These are phyloP conservation scores for Hyposoter didymator DNA, from an alignment of 2,888 invertebrate species.

Conservation along the genomic window DNA sequence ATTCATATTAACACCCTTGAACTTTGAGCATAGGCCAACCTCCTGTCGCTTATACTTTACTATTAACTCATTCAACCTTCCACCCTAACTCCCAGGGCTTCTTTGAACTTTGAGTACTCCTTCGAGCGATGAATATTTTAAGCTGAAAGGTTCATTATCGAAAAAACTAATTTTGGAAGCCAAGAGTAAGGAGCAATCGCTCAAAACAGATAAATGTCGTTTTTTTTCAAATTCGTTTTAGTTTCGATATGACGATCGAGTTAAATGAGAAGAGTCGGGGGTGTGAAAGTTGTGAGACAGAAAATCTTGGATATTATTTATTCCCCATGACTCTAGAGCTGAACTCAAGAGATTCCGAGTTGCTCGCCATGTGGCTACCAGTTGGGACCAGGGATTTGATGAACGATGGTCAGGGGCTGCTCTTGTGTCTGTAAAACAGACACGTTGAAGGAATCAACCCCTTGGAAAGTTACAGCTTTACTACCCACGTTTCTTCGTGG, in stretches of 20 bases:
- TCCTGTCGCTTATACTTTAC: conserved; percentile 61
- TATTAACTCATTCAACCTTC: conserved; percentile 19
- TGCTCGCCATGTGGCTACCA: conserved; percentile 27
- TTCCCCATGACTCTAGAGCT: conserved; percentile 66
- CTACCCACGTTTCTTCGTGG: conserved; percentile 53
- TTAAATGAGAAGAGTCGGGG: background rate
- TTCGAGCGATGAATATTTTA: background rate
- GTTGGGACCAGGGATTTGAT: conserved; percentile 75
- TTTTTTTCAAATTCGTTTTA: background rate
- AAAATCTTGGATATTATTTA: conserved; percentile 77
- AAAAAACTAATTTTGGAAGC: background rate
- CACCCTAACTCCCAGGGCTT: background rate
- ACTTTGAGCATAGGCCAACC: conserved; percentile 66
- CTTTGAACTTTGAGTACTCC: conserved; percentile 28
- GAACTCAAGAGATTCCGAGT: conserved; percentile 26
- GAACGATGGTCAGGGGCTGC: conserved; percentile 79
- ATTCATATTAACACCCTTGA: conserved; percentile 71
- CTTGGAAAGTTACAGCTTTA: conserved; percentile 28
- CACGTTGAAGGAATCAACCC: conserved; percentile 56
- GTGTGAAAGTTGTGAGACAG: conserved; percentile 22
- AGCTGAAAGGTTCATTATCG: conserved; percentile 1
- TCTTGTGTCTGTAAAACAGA: conserved; percentile 18
- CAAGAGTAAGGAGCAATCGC: background rate
- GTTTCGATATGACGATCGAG: background rate
- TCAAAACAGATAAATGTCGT: background rate